phyloP scores from a whole-genome alignment of 2,797 vertebrate species.

The Scomberomorus guttatus region DNA sequence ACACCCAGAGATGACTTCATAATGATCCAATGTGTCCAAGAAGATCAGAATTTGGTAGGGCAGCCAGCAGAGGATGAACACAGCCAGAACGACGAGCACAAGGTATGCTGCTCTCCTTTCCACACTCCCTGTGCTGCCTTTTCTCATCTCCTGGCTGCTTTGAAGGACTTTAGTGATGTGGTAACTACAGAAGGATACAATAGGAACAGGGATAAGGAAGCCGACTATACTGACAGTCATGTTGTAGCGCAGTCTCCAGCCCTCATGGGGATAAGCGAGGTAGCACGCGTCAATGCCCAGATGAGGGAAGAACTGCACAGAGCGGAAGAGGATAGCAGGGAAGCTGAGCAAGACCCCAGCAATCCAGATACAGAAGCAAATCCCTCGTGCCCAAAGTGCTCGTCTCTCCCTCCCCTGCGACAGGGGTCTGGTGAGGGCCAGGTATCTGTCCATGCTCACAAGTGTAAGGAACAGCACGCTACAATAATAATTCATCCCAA shows the following conservation, averaged over 20 bases:
- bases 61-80: slow-evolving; percentile 90
- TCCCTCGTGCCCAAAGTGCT: slow-evolving; percentile 83
- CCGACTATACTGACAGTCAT: slow-evolving; percentile 84
- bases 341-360: slow-evolving; percentile 85
- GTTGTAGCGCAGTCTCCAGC: slow-evolving; percentile 87
- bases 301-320: slow-evolving; percentile 57
- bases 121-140: slow-evolving; percentile 69
- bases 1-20: slow-evolving; percentile 75
- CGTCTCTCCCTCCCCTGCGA: slow-evolving; percentile 84
- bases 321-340: slow-evolving; percentile 86
- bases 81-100: slow-evolving; percentile 86
- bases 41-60: slow-evolving; percentile 89
- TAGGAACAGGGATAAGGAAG: slow-evolving; percentile 87
- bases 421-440: slow-evolving; percentile 90
- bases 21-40: slow-evolving; percentile 83
- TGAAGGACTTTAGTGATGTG: slow-evolving; percentile 83
- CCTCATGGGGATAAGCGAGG: slow-evolving; percentile 79
- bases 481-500: slow-evolving; percentile 88
- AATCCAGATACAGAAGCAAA: slow-evolving; percentile 87
- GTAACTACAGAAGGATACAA: slow-evolving; percentile 86
- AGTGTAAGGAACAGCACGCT: slow-evolving; percentile 91
- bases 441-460: slow-evolving; percentile 92
- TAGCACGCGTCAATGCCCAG: slow-evolving; percentile 82
- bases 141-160: slow-evolving; percentile 78
- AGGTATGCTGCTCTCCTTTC: slow-evolving; percentile 87